A percentile compares a stretch with the other conserved stretches of the same genome.
These are phyloP conservation scores for Mythimna loreyi DNA, from an alignment of 2,888 invertebrate species.

Conservation along the genomic window DNA sequence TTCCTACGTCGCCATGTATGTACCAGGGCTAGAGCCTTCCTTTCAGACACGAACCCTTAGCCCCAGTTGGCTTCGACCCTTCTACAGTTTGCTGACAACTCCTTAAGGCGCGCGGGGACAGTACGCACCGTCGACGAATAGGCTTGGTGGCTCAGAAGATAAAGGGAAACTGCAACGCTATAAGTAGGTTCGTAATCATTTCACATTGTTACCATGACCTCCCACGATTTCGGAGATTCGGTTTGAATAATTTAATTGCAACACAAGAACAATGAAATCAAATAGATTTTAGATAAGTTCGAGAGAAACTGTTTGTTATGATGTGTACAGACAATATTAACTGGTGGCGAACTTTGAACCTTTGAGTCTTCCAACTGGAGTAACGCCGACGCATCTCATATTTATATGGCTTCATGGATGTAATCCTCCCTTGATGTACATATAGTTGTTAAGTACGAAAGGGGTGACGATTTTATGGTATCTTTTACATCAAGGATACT, in stretches of 20 bases:
- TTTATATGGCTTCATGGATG: not conserved
- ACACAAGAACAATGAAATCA: constrained; percentile 16
- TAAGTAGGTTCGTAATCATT: not conserved
- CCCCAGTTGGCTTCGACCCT: too few species aligned
- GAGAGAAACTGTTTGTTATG: constrained; percentile 22
- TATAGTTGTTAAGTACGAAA: not conserved
- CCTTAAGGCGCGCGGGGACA: too few species aligned
- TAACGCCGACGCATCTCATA: constrained; percentile 7
- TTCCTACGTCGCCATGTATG: too few species aligned
- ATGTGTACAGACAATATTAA: constrained; percentile 15
- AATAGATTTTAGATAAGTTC: constrained; percentile 29
- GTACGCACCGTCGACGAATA: too few species aligned
- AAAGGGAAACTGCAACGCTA: constrained; percentile 4
- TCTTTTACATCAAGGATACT: too few species aligned
- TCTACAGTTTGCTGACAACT: too few species aligned
- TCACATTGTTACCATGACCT: constrained; percentile 15
- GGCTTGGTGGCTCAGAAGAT: too few species aligned
- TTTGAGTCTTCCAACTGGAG: not conserved
- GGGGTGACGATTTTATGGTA: not conserved
- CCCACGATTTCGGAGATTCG: not conserved
- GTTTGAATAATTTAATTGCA: constrained; percentile 27
- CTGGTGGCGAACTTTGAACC: constrained; percentile 34
- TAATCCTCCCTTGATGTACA: not conserved
- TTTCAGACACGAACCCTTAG: too few species aligned
- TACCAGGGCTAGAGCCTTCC: too few species aligned